Percentiles rank a stretch among this genome's conserved stretches.
phyloP scores from a whole-genome alignment of 2,113 vertebrate genomes.

The Plecotus auritus region DNA sequence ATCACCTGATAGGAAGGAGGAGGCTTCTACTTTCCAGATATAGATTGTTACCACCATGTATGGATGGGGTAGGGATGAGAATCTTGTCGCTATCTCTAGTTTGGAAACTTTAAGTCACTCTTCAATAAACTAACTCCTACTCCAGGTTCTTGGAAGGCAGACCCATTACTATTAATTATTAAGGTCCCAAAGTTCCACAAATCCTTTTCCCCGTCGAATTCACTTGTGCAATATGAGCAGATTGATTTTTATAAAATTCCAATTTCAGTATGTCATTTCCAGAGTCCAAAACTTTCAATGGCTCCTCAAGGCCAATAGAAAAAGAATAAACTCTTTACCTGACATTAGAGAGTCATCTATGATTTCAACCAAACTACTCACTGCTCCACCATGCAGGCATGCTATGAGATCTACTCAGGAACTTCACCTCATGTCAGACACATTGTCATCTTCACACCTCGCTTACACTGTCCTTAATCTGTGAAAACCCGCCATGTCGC shows the following conservation, averaged over 20 bases:
- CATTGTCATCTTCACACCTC: neutral
- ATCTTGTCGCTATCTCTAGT: neutral
- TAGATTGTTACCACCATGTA: neutral
- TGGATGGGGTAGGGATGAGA: neutral
- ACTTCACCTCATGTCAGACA: neutral
- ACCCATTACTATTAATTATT: neutral
- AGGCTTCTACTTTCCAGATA: neutral
- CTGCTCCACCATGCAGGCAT: neutral
- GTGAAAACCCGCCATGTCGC: neutral
- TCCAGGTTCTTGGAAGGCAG: neutral
- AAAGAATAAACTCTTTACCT: neutral
- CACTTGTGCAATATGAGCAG: neutral
- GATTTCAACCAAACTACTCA: neutral
- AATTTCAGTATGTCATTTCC: neutral
- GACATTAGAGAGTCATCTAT: neutral
- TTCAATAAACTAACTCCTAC: neutral
- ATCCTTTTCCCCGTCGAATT: neutral
- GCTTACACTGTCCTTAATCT: neutral
- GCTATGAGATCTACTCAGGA: neutral
- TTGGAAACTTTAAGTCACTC: neutral
- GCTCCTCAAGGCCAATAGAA: neutral
- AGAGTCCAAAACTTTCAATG: neutral
- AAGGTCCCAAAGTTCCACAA: neutral
- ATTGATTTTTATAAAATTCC: slow-evolving; percentile 1
- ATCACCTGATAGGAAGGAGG: neutral